These are phyloP conservation scores for Drosophila burlai DNA, from an alignment of 1,140 invertebrate genomes.

Conservation along the genomic window DNA sequence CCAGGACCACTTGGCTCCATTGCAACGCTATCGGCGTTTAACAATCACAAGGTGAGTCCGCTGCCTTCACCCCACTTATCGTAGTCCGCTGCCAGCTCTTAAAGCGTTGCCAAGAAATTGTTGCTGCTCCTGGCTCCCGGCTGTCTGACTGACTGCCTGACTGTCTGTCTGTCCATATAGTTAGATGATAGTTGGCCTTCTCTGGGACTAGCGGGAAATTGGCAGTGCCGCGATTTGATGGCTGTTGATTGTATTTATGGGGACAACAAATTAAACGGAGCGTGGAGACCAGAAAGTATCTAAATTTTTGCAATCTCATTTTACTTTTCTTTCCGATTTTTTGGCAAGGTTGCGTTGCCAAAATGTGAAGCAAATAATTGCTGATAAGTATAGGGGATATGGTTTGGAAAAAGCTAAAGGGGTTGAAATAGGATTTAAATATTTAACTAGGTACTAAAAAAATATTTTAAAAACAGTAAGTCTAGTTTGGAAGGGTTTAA, in stretches of 20 bases:
- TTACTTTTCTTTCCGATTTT: conserved; percentile 13
- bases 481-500: too few species aligned
- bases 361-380: conserved; percentile 6
- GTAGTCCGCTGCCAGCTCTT: not conserved
- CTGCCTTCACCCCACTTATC: not conserved
- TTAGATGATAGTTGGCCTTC: conserved; percentile 17
- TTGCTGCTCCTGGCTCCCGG: conserved; percentile 29
- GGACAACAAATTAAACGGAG: conserved; percentile 54
- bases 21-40: conserved; percentile 92
- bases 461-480: too few species aligned
- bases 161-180: conserved; percentile 5
- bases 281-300: conserved; percentile 15
- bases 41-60: conserved; percentile 89
- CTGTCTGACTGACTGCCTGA: conserved; percentile 1
- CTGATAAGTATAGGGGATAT: not conserved
- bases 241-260: conserved; percentile 61
- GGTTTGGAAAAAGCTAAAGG: not conserved
- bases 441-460: not conserved
- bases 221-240: conserved; percentile 76
- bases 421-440: not conserved
- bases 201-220: conserved; percentile 51
- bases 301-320: conserved; percentile 16
- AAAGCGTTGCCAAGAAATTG: conserved; percentile 58
- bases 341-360: conserved; percentile 42
- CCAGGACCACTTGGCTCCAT: conserved; percentile 93